Percentiles rank a stretch among this genome's conserved stretches.
Evolutionary conservation across 1,140 invertebrate species (phyloP).

Genomic region (Heliconius hermathena): DNA sequence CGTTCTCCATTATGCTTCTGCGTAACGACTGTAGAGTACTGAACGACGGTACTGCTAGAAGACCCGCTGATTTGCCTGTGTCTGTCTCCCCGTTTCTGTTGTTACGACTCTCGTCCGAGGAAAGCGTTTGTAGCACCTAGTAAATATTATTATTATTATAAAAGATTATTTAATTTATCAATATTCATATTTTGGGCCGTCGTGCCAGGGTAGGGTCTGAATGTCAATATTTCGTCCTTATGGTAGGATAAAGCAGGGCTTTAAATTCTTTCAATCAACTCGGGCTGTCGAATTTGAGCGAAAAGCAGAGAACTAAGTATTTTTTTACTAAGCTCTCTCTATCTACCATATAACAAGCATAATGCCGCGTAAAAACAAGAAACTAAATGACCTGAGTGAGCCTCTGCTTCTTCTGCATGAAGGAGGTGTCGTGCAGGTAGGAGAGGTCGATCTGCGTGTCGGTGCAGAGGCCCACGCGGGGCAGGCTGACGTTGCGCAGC

Average conservation of each 20-base stretch:
- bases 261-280: too few relatives aligned
- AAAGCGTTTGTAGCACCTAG: conserved; percentile 83
- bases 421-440: conserved; percentile 91
- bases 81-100: conserved; percentile 82
- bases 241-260: too few relatives aligned
- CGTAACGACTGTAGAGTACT: conserved; percentile 94
- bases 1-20: conserved; percentile 94
- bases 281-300: too few relatives aligned
- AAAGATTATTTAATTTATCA: conserved; percentile 30
- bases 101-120: conserved; percentile 83
- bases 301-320: too few relatives aligned
- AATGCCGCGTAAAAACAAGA: too few relatives aligned
- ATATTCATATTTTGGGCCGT: neutral
- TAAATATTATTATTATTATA: neutral
- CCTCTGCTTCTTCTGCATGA: conserved; percentile 89
- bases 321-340: too few relatives aligned
- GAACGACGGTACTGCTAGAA: conserved; percentile 95
- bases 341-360: too few relatives aligned
- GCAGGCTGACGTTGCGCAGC: conserved; percentile 93
- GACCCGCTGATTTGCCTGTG: conserved; percentile 82
- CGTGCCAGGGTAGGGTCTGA: too few relatives aligned
- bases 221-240: too few relatives aligned
- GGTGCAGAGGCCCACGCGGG: conserved; percentile 86
- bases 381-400: conserved; percentile 84
- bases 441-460: conserved; percentile 92